Conservation (phyloP, 1,140 invertebrate genomes). For the Drosophila arizonae region DNA sequence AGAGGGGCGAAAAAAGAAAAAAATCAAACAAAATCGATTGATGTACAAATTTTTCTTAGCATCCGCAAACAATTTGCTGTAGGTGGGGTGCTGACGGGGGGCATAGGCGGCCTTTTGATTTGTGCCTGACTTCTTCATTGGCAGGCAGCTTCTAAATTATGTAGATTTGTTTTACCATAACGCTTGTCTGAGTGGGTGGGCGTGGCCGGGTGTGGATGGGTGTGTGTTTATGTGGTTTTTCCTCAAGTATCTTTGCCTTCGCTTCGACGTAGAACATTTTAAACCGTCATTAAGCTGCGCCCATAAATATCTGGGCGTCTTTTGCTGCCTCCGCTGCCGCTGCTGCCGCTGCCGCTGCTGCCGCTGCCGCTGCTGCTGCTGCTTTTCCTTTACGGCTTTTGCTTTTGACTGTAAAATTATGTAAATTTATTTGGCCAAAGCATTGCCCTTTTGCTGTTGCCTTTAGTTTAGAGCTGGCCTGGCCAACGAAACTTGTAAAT, state of each 20-base stretch:
- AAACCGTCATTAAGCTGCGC: conserved; percentile 75
- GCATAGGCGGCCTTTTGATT: conserved; percentile 63
- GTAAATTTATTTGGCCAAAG: conserved; percentile 70
- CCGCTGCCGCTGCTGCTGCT: conserved; percentile 4
- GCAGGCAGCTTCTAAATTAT: conserved; percentile 75
- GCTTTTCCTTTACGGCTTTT: conserved; percentile 6
- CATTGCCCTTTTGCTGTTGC: conserved; percentile 52
- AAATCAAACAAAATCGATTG: conserved; percentile 81
- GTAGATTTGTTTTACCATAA: conserved; percentile 81
- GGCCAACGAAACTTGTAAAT: conserved; percentile 18
- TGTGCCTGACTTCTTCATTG: conserved; percentile 58
- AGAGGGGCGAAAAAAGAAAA: neutral
- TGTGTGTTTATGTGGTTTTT: conserved; percentile 12
- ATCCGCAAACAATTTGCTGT: conserved; percentile 72
- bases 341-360: neutral
- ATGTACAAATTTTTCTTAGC: conserved; percentile 80
- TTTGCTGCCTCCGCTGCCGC: neutral
- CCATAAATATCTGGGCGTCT: conserved; percentile 71
- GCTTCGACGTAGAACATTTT: conserved; percentile 65
- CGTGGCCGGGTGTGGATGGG: conserved; percentile 25
- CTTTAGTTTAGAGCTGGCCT: conserved; percentile 14
- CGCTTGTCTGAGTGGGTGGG: conserved; percentile 34
- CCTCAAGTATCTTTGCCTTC: conserved; percentile 43
- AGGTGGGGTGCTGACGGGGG: neutral
- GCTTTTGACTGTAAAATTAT: conserved; percentile 62